These are phyloP conservation scores for Danio kyathit DNA, from an alignment of 2,797 vertebrate genomes.

Conservation along the genomic window DNA sequence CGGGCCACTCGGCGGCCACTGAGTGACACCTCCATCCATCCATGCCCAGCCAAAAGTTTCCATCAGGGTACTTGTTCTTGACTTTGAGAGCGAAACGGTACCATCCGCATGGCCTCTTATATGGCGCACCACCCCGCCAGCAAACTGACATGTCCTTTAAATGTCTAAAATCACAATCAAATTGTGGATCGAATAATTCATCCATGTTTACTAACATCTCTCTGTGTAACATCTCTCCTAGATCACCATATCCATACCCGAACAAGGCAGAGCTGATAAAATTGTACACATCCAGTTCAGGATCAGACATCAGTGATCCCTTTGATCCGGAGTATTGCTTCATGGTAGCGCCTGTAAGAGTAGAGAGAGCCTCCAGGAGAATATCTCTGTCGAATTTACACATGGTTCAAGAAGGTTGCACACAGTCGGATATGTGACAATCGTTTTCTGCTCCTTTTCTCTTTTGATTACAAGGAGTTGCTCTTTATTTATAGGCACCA, in stretches of 20 bases:
- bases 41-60: constrained; percentile 47
- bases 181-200: constrained; percentile 5
- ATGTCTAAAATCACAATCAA: constrained; percentile 41
- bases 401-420: no score
- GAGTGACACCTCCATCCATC: constrained; percentile 34
- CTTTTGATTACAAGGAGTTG: background rate
- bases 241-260: background rate
- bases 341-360: background rate
- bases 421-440: no score
- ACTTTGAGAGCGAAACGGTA: constrained; percentile 54
- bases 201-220: constrained; percentile 6
- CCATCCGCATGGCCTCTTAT: constrained; percentile 47
- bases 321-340: background rate
- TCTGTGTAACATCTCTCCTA: fast-evolving
- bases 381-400: background rate
- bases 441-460: background rate
- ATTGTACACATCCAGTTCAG: background rate
- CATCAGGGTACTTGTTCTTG: constrained; percentile 45
- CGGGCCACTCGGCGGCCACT: constrained; percentile 34
- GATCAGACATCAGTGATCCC: background rate
- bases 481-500: background rate
- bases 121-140: constrained; percentile 41
- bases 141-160: background rate
- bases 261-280: background rate
- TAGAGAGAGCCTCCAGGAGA: background rate